Base-by-base conservation (phyloP, 2,797 vertebrate genomes). In the Silurus lanzhouensis region DNA sequence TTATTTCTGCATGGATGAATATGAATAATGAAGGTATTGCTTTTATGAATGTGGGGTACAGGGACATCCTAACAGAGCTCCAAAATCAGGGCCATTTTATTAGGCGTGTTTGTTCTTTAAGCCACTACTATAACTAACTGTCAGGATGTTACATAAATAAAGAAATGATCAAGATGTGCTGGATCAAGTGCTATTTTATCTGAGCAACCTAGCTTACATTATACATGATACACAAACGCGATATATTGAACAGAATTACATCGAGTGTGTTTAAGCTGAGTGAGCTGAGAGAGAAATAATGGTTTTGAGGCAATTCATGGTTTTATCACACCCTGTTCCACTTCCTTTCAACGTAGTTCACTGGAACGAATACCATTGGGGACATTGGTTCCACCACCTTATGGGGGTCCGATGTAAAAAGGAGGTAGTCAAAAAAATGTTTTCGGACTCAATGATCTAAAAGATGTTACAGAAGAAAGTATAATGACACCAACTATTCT, bases 1-100 rank as follows among this genome's bases (percentile, higher is more conserved):
- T 87, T 88, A 70, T 70, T 84, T 27, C 89, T 90, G 75, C 6
- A 83, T 58, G 31, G 48, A 10, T 52, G 46, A 81, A 71, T 25
- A 60, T 9, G 8, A 48, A 52, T 38, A 38, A 38, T 38, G 38
- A 19, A 27, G n/a, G 6, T 67, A 27, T 81, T 66, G 6, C 14
- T n/a, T 9, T 48, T 8, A 9, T 46, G 1, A 25, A 64, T 19
- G 15, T 81, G 14, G n/a, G 44, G 22, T 80, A 22, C 19, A 20
- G 2, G 55, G 27, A 77, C 57, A 19, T 0, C 1, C 0, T 9
- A 78, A 20, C 19, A 61, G 31, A 44, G 19, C 19, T 20, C 44
- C 0, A 58, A 17, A 20, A 14, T 44, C 19, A 8, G 0, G 48
- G n/a, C 71, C n/a, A 74, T 74, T 13, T 20, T 38, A 20, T 46